Conservation (phyloP, 2,888 invertebrate genomes). For the Apamea epomidion region DNA sequence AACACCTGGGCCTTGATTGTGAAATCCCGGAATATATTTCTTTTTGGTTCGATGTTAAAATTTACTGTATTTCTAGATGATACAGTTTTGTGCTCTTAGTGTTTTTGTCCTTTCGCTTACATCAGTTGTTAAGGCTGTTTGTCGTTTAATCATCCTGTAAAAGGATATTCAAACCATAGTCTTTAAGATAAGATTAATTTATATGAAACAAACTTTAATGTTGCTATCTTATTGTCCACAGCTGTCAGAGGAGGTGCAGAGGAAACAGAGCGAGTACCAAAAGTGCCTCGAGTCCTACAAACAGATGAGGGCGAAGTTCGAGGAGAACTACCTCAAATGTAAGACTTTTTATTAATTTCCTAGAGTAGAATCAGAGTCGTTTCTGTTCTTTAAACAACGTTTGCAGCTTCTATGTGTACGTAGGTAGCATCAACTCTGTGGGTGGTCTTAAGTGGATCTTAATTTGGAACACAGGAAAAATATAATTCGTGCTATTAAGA, state of each 20-base stretch:
- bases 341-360: conserved; percentile 66
- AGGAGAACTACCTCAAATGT: conserved; percentile 98
- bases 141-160: background rate
- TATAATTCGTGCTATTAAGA: background rate
- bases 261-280: conserved; percentile 97
- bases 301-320: conserved; percentile 96
- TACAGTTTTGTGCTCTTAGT: conserved; percentile 17
- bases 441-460: conserved; percentile 34
- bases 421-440: conserved; percentile 13
- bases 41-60: conserved; percentile 38
- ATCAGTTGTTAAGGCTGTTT: background rate
- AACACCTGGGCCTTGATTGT: conserved; percentile 63
- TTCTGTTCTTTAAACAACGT: background rate
- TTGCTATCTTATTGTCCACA: conserved; percentile 85
- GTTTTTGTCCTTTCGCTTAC: background rate
- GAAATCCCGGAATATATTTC: conserved; percentile 52
- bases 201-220: background rate
- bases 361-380: background rate
- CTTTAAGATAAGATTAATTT: background rate
- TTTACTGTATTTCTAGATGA: conserved; percentile 17
- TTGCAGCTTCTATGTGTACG: conserved; percentile 1
- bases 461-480: conserved; percentile 14
- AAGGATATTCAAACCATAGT: background rate
- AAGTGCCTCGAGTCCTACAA: conserved; percentile 97
- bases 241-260: conserved; percentile 96